phyloP scores from a whole-genome alignment of 2,797 vertebrate genomes.

The Moxostoma hubbsi region DNA sequence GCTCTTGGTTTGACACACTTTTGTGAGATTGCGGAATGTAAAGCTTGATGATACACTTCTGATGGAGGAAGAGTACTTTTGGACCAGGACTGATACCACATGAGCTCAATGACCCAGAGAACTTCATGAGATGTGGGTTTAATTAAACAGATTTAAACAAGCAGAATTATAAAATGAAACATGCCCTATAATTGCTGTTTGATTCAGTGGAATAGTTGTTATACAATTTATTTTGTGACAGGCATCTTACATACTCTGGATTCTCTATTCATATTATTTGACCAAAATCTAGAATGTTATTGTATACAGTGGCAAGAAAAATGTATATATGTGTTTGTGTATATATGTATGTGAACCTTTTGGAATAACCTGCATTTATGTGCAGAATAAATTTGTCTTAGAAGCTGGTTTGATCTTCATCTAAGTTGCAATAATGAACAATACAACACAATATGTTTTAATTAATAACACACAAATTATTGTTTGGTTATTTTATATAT shows the following conservation, averaged over 20 bases:
- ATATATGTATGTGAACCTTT: no score
- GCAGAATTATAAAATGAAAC: not conserved
- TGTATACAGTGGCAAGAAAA: no score
- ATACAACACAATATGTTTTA: no score
- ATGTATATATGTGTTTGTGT: no score
- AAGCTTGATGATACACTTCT: not conserved
- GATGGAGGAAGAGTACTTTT: not conserved
- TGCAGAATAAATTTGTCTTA: no score
- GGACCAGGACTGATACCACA: not conserved
- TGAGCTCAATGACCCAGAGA: not conserved
- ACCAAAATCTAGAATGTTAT: no score
- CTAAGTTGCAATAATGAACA: no score
- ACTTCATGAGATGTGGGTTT: not conserved
- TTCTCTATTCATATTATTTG: not conserved
- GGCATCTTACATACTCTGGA: not conserved
- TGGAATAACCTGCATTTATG: no score
- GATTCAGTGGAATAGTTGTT: no score
- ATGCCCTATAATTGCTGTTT: not conserved
- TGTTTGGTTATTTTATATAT: no score
- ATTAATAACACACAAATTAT: no score
- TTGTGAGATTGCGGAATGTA: not conserved
- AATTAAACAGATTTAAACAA: not conserved
- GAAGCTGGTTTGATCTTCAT: no score
- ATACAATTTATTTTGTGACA: not conserved
- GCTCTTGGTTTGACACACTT: not conserved